These are phyloP conservation scores for Ctenochaetus hawaiiensis DNA, from an alignment of 2,797 vertebrate genomes.

Conservation along the genomic window DNA sequence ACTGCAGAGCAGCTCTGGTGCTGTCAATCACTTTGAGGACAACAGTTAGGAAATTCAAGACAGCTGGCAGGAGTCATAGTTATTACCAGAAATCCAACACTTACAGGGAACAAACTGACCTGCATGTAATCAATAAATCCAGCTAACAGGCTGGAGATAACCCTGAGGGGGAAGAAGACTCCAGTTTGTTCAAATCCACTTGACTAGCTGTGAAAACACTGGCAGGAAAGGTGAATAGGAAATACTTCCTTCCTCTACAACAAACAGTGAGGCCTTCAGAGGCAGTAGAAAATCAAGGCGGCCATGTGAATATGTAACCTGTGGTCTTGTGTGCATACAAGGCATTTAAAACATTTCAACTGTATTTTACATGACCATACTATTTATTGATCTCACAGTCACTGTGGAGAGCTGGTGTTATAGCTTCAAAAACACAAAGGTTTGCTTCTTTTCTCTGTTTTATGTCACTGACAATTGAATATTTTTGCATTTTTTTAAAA, in stretches of 20 bases:
- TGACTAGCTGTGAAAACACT: conserved; percentile 48
- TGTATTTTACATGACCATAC: background rate
- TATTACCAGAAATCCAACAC: conserved; percentile 7
- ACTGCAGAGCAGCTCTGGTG: background rate
- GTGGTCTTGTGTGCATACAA: conserved; percentile 26
- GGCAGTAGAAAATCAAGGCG: conserved; percentile 33
- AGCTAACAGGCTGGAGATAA: conserved; percentile 25
- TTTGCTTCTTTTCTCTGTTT: no score
- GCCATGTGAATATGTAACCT: conserved; percentile 20
- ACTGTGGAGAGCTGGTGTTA: no score
- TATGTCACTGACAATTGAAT: no score
- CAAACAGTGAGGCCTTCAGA: conserved; percentile 35
- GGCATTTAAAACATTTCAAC: background rate
- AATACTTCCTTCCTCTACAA: conserved; percentile 58
- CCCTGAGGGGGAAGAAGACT: conserved; percentile 24
- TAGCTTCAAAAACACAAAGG: no score
- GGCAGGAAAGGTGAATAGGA: conserved; percentile 51
- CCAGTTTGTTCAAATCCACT: conserved; percentile 4
- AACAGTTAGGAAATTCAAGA: background rate
- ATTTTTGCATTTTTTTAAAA: no score
- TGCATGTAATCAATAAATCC: background rate
- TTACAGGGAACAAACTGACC: background rate
- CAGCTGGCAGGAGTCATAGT: background rate
- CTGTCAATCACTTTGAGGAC: background rate
- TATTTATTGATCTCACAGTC: background rate